Base-by-base conservation (phyloP, 1,140 invertebrate species). In the Euschistus heros region DNA sequence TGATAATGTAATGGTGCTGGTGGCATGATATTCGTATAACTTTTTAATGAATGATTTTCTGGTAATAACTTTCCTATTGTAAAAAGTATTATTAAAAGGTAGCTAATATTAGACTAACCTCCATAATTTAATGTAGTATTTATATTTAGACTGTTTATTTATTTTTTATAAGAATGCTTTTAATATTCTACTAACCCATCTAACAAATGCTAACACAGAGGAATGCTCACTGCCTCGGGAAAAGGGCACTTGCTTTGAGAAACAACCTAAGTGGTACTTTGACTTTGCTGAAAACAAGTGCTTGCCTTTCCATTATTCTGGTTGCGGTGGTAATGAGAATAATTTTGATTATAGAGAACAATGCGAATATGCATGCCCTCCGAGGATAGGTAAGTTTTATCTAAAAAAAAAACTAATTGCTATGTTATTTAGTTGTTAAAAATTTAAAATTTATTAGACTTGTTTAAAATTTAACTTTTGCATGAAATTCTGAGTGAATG, bases 301-400 rank as follows among this genome's bases (percentile, higher is more conserved):
- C 82, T 81, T 88, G 79, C 91, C 92, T 54, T 98, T 98, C 82
- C 94, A 94, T 82, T 97, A 92, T 80, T 86, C 85, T 66, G 94
- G 94, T 68, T 95, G 92, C 78, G 85, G 85, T 70, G 93, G 91
- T 67, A 97, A 95, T 79, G 81, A 79, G 72, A 96, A 96, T 80
- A 87, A 86, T 73, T 97, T 92, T 81, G 80, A 81, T 50, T 83
- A 81, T 73, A 81, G 85, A 75, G 81, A 84, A 68, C 82, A 83
- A 74, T 97, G 94, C 76, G 85, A 88, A 72, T 75, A 80, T 63
- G 80, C 84, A 71, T 97, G 94, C 77, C 89, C 92, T 47, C 78
- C 84, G 62, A 82, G 83, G 73, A 82, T 86, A 70, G 86, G 89
- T 91, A 81, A 88, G 86, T 79, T 69, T 62, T 61, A 5, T 37